Percentiles rank a stretch among this genome's conserved stretches.
phyloP scores from a whole-genome alignment of 2,797 vertebrate species.

The Rhabdomys pumilio region DNA sequence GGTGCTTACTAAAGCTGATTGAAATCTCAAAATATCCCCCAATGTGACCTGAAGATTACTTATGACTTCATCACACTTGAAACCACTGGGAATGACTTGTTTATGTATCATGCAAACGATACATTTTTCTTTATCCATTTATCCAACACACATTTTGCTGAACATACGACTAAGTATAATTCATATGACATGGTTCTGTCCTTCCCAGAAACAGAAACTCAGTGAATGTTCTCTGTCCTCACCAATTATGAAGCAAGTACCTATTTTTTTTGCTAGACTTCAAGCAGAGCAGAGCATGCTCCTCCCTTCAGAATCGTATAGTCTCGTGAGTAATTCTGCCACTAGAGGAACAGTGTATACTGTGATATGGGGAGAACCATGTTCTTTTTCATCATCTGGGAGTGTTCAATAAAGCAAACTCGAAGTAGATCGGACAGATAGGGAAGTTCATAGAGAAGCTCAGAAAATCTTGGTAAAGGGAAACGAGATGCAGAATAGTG shows the following conservation, averaged over 20 bases:
- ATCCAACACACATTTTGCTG: not conserved
- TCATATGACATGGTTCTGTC: not conserved
- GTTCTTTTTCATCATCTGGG: not conserved
- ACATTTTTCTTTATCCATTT: conserved; percentile 25
- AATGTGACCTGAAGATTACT: not conserved
- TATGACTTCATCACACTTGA: not conserved
- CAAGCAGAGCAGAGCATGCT: not conserved
- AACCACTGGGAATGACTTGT: not conserved
- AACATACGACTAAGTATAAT: conserved; percentile 17
- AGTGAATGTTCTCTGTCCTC: not conserved
- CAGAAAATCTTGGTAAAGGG: not conserved
- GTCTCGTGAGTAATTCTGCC: not conserved
- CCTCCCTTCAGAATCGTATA: not conserved
- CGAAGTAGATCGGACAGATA: not conserved
- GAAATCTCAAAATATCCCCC: conserved; percentile 35
- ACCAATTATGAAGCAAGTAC: not conserved
- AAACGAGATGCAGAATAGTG: not conserved
- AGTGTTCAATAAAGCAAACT: not conserved
- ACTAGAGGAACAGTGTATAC: not conserved
- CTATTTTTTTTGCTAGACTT: not conserved
- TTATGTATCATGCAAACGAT: conserved; percentile 14
- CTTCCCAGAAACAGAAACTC: conserved; percentile 28
- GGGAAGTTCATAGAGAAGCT: not conserved
- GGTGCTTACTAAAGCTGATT: conserved; percentile 64
- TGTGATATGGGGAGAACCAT: not conserved